Evolutionary conservation across 2,888 invertebrate genomes (phyloP).

Genomic region (Bellardia bayeri): DNA sequence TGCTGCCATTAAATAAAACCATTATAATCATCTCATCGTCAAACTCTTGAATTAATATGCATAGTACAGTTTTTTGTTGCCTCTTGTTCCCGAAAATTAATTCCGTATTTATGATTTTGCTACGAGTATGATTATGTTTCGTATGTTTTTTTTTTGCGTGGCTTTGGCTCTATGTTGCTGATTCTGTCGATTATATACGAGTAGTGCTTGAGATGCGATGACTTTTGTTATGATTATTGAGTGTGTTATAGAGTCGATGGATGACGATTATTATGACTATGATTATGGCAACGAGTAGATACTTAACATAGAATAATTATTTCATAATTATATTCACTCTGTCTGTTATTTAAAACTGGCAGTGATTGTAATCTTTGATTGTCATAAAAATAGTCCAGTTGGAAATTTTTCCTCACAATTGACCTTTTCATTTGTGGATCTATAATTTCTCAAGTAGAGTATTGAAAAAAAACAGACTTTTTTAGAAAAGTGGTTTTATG

Average conservation of each 20-base stretch:
- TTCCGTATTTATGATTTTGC: slow-evolving; percentile 40
- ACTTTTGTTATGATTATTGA: slow-evolving; percentile 48
- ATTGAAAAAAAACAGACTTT: too few relatives aligned
- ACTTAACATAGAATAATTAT: slow-evolving; percentile 2
- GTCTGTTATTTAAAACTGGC: background rate
- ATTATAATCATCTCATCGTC: slow-evolving; percentile 4
- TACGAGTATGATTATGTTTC: slow-evolving; percentile 4
- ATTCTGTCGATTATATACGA: background rate
- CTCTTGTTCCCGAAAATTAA: background rate
- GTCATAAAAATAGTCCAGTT: too few relatives aligned
- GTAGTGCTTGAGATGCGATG: slow-evolving; percentile 13
- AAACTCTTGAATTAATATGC: slow-evolving; percentile 36
- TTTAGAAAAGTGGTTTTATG: too few relatives aligned
- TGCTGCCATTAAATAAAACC: background rate
- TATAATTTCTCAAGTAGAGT: too few relatives aligned
- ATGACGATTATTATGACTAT: slow-evolving; percentile 51
- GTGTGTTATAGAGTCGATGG: slow-evolving; percentile 29
- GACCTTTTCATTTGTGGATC: too few relatives aligned
- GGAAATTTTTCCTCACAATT: too few relatives aligned
- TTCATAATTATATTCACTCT: background rate
- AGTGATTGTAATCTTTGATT: too few relatives aligned
- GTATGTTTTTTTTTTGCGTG: too few relatives aligned
- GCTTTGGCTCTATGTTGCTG: background rate
- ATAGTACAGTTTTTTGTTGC: background rate
- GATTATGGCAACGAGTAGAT: slow-evolving; percentile 45